Base-by-base conservation (phyloP, 2,797 vertebrate species). In the Botia kubotai region DNA sequence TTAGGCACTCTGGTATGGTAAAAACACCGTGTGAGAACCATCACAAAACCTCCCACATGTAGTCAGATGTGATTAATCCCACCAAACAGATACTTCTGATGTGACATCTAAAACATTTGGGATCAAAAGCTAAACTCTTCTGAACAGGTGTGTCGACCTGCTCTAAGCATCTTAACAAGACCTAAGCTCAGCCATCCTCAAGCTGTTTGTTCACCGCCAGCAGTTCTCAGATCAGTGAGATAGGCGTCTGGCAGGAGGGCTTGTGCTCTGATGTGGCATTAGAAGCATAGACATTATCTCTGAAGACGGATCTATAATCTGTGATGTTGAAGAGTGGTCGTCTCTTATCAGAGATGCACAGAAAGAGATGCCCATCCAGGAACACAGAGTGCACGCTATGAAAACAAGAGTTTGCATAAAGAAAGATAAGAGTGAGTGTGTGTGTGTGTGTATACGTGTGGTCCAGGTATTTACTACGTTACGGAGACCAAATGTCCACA, bases 221-320 rank as follows among this genome's bases (percentile, higher is more conserved):
- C 66, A 75, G 83, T 79, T 82, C 70, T 82, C 23, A 52, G 81
- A 81, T 83, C 72, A 67, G 84, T n/a, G 63, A 76, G 65, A 79
- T 67, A 65, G 62, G 16, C 1, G 19, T 72, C 70, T 36, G 67
- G 69, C 62, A 46, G 77, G 83, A 71, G 83, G 63, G 46, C 50
- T 55, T 77, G 60, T 63, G 81, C 60, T 80, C 36, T 83, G 79
- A 77, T 79, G 82, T 62, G 33, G 14, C 69, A 69, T 80, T 72
- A 50, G 82, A 73, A 33, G 70, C 50, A 26, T 21, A 68, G 75
- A 83, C 69, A 52, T 69, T 81, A 86, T 84, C 75, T 71, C 79
- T 72, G 77, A 79, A 82, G 81, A 58, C 48, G 74, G 55, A 68
- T 58, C 84, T 85, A 80, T 86, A 84, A 86, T 84, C 84, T 81